Percentiles rank a stretch among this genome's conserved stretches.
phyloP scores from a whole-genome alignment of 2,888 invertebrate species.

The Drosophila flavopinicola region DNA sequence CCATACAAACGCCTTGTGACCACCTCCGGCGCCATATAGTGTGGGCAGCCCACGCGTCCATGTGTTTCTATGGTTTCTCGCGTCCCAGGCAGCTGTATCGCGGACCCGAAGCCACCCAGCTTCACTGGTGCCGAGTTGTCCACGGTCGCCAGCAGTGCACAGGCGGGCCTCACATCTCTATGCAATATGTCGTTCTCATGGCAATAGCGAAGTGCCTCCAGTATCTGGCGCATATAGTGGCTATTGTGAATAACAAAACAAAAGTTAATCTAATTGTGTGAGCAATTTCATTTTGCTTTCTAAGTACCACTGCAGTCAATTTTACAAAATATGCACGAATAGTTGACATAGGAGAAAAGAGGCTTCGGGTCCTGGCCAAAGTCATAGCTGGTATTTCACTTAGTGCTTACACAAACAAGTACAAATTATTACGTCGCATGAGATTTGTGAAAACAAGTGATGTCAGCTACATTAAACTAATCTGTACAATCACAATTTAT shows the following conservation, averaged over 20 bases:
- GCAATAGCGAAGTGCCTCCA: slow-evolving; percentile 98
- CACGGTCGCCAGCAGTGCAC: slow-evolving; percentile 96
- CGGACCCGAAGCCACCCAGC: slow-evolving; percentile 98
- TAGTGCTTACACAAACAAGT: too few species aligned
- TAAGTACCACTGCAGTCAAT: neutral
- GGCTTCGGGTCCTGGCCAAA: too few species aligned
- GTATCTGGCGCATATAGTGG: slow-evolving; percentile 99
- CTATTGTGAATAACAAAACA: slow-evolving; percentile 85
- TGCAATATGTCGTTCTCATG: slow-evolving; percentile 99
- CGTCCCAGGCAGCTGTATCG: slow-evolving; percentile 94
- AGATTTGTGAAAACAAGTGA: too few species aligned
- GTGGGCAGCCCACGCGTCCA: slow-evolving; percentile 96
- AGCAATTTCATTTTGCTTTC: neutral
- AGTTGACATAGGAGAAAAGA: too few species aligned
- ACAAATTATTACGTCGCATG: too few species aligned
- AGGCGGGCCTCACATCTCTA: slow-evolving; percentile 98
- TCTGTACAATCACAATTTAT: too few species aligned
- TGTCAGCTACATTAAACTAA: too few species aligned
- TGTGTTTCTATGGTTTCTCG: slow-evolving; percentile 87
- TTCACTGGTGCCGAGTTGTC: slow-evolving; percentile 99
- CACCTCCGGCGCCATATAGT: slow-evolving; percentile 99
- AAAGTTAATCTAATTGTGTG: slow-evolving; percentile 58
- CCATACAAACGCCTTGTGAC: slow-evolving; percentile 95
- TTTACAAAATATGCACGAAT: too few species aligned
- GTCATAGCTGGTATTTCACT: too few species aligned